Conservation (phyloP, 2,113 vertebrate species). For the Heterochromis multidens region DNA sequence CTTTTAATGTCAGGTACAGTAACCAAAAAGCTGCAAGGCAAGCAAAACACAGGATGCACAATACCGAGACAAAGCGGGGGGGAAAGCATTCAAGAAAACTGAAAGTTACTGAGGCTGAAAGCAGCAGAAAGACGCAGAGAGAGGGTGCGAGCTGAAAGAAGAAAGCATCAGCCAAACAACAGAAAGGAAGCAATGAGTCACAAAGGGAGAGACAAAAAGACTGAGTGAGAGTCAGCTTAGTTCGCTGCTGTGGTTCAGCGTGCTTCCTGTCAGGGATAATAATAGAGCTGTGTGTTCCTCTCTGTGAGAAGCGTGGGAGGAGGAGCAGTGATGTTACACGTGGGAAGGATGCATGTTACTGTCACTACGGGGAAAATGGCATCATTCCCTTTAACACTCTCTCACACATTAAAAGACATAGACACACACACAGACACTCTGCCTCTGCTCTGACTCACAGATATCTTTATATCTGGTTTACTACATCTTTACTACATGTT, state of each 20-base stretch:
- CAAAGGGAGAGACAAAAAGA: neutral
- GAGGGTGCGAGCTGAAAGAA: neutral
- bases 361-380: conserved; percentile 40
- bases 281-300: conserved; percentile 53
- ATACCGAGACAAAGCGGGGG: neutral
- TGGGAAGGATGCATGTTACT: conserved; percentile 20
- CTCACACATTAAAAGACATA: neutral
- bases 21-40: neutral
- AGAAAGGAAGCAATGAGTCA: conserved; percentile 48
- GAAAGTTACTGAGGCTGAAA: conserved; percentile 4
- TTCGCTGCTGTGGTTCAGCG: conserved; percentile 37
- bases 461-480: neutral
- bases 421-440: neutral
- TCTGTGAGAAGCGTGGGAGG: conserved; percentile 58
- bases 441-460: neutral
- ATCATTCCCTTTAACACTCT: conserved; percentile 30
- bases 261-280: conserved; percentile 63
- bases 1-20: neutral
- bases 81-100: neutral
- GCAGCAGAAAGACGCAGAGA: neutral
- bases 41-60: neutral
- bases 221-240: conserved; percentile 20
- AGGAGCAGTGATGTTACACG: neutral
- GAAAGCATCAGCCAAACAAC: neutral
- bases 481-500: neutral